Evolutionary conservation across 2,888 invertebrate species (phyloP).

Genomic region (Matsumyia berberina): DNA sequence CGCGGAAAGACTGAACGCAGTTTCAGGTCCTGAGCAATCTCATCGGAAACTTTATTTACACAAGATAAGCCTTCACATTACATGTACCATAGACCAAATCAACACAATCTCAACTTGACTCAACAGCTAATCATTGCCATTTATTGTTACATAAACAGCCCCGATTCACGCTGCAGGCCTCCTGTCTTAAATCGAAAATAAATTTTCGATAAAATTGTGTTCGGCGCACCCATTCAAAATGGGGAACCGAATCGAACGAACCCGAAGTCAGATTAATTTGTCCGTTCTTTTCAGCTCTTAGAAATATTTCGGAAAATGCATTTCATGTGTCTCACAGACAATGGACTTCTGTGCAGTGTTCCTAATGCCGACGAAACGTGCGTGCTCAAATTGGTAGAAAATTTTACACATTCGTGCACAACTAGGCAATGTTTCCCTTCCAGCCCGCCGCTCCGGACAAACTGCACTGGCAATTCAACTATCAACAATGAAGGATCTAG

Average conservation of each 20-base stretch:
- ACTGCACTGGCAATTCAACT: constrained; percentile 44
- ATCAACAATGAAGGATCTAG: constrained; percentile 65
- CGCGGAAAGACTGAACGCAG: too few species aligned
- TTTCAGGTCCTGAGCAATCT: too few species aligned
- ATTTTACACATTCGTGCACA: constrained; percentile 63
- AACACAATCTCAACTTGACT: background rate
- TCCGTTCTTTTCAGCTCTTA: constrained; percentile 46
- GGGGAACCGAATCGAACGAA: constrained; percentile 56
- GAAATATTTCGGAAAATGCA: constrained; percentile 50
- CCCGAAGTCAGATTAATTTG: constrained; percentile 71
- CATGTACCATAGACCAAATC: too few species aligned
- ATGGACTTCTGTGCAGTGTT: constrained; percentile 43
- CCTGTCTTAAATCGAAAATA: constrained; percentile 31
- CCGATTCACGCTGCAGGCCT: background rate
- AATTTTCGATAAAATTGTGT: constrained; percentile 33
- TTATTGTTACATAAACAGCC: background rate
- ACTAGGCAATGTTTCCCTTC: constrained; percentile 31
- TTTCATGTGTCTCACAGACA: constrained; percentile 44
- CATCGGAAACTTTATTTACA: too few species aligned
- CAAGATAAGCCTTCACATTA: too few species aligned
- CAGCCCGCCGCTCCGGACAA: constrained; percentile 12
- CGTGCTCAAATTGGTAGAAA: constrained; percentile 61
- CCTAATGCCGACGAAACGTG: constrained; percentile 62
- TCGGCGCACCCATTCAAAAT: constrained; percentile 47
- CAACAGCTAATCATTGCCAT: background rate